These are phyloP conservation scores for Blennius ocellaris DNA, from an alignment of 2,113 vertebrate genomes.

Conservation along the genomic window DNA sequence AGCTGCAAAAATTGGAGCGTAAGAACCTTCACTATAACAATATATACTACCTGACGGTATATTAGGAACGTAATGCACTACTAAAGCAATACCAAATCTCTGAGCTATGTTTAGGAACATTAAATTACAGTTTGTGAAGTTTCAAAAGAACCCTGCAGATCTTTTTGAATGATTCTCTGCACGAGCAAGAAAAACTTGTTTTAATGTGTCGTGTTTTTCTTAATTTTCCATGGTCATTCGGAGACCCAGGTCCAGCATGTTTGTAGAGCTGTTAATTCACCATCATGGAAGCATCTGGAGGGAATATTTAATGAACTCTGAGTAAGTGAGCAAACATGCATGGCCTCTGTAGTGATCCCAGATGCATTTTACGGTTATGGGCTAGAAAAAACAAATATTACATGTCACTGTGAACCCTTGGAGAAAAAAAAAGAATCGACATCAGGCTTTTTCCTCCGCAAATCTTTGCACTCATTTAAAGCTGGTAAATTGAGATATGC, in stretches of 20 bases:
- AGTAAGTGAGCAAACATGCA: conserved; percentile 39
- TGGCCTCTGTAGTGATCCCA: conserved; percentile 43
- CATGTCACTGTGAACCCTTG: conserved; percentile 10
- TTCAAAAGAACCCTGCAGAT: too few relatives aligned
- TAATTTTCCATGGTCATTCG: conserved; percentile 47
- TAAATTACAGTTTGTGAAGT: too few relatives aligned
- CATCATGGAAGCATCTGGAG: conserved; percentile 46
- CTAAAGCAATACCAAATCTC: too few relatives aligned
- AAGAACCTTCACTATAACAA: too few relatives aligned
- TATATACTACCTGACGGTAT: too few relatives aligned
- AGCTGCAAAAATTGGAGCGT: too few relatives aligned
- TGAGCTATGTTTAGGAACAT: too few relatives aligned
- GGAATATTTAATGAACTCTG: conserved; percentile 56
- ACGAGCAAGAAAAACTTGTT: conserved; percentile 11
- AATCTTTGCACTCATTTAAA: conserved; percentile 17
- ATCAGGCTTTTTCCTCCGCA: background rate
- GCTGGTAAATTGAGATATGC: conserved; percentile 4
- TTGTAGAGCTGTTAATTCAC: conserved; percentile 42
- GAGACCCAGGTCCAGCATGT: conserved; percentile 4
- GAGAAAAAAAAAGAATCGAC: background rate
- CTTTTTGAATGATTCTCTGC: background rate
- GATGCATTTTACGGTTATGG: conserved; percentile 41
- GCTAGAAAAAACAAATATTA: conserved; percentile 36
- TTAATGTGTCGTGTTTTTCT: conserved; percentile 5
- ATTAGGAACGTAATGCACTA: too few relatives aligned